phyloP scores from a whole-genome alignment of 2,797 vertebrate genomes.

The Phrynocephalus vlangalii region DNA sequence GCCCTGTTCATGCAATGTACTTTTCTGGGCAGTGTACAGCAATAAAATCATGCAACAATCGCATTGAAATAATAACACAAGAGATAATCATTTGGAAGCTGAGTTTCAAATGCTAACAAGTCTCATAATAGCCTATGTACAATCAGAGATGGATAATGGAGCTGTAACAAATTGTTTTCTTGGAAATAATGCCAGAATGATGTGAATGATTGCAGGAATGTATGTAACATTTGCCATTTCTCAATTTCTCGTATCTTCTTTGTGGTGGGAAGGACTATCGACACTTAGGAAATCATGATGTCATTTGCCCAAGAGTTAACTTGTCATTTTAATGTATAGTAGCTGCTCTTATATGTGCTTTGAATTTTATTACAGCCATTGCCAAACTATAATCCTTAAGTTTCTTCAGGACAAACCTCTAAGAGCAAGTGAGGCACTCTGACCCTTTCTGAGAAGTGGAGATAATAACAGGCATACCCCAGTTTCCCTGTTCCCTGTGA shows the following conservation, averaged over 20 bases:
- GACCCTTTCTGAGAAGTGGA: too few species aligned
- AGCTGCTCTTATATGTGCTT: neutral
- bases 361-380: conserved; percentile 28
- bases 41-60: too few species aligned
- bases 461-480: too few species aligned
- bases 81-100: too few species aligned
- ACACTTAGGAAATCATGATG: neutral
- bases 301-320: neutral
- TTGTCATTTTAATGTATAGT: neutral
- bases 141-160: too few species aligned
- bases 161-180: neutral
- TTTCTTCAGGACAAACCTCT: neutral
- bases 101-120: neutral
- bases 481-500: too few species aligned
- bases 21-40: too few species aligned
- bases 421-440: neutral
- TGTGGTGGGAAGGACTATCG: neutral
- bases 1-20: too few species aligned
- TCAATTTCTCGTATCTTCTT: neutral
- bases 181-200: neutral
- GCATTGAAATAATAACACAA: too few species aligned
- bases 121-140: neutral
- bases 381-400: neutral
- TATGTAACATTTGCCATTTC: neutral
- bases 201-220: neutral